Evolutionary conservation across 2,888 invertebrate species (phyloP).

Genomic region (Stramonita haemastoma): DNA sequence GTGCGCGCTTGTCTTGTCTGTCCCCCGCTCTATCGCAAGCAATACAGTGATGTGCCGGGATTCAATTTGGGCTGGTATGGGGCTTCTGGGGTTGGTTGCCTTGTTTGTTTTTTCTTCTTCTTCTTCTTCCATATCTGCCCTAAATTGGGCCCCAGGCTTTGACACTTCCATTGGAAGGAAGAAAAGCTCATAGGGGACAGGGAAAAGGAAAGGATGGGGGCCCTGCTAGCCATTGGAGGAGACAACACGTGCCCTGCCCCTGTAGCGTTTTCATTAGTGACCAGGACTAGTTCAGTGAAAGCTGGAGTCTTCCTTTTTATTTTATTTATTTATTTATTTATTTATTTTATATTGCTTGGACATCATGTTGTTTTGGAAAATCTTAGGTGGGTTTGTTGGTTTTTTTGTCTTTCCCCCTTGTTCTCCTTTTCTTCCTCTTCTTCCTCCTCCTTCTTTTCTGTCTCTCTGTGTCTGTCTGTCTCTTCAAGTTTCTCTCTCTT

Average conservation of each 20-base stretch:
- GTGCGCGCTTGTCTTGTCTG: not conserved
- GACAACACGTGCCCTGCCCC: not conserved
- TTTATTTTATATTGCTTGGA: too few relatives aligned
- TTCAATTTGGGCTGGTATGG: slow-evolving; percentile 17
- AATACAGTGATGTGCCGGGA: slow-evolving; percentile 35
- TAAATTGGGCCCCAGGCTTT: not conserved
- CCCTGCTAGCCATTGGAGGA: not conserved
- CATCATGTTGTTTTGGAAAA: not conserved
- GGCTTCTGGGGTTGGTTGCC: slow-evolving; percentile 16
- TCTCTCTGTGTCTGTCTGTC: not conserved
- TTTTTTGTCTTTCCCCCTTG: not conserved
- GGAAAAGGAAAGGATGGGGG: not conserved
- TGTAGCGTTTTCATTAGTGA: slow-evolving; percentile 22
- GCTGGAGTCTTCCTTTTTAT: not conserved
- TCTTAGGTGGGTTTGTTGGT: not conserved
- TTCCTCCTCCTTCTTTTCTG: not conserved
- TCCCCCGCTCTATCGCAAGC: not conserved
- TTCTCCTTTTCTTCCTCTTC: not conserved
- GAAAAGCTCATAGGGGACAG: not conserved
- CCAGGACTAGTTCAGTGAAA: not conserved
- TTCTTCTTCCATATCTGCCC: slow-evolving; percentile 31
- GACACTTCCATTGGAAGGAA: slow-evolving; percentile 37
- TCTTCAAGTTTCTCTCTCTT: not conserved
- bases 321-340: too few relatives aligned
- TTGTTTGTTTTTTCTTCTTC: slow-evolving; percentile 40